Evolutionary conservation across 2,113 vertebrate species (phyloP).

Genomic region (Barbus barbus): DNA sequence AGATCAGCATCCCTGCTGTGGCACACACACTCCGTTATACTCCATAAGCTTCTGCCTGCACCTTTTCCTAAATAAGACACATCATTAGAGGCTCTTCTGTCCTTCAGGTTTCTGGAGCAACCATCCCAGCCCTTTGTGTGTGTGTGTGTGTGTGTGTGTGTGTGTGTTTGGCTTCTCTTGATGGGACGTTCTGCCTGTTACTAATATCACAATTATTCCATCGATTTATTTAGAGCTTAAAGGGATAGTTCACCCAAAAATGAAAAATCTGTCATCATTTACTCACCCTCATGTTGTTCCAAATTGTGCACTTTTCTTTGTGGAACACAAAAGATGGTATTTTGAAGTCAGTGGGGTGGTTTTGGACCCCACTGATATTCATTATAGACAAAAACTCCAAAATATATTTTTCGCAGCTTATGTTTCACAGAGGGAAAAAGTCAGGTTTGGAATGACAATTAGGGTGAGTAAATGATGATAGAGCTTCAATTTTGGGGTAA

Average conservation of each 20-base stretch:
- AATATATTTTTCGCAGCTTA: not conserved
- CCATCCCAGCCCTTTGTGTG: not conserved
- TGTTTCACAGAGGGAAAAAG: not conserved
- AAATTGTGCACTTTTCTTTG: not conserved
- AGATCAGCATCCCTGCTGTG: constrained; percentile 40
- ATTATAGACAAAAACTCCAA: not conserved
- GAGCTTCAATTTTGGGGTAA: not conserved
- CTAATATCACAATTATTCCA: constrained; percentile 22
- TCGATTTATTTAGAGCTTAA: constrained; percentile 17
- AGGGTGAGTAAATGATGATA: not conserved
- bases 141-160: constrained; percentile 1
- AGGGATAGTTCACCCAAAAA: not conserved
- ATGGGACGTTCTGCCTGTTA: not conserved
- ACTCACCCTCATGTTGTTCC: not conserved
- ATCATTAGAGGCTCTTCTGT: constrained; percentile 55
- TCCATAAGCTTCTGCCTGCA: constrained; percentile 47
- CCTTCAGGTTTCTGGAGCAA: constrained; percentile 32
- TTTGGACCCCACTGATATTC: not conserved
- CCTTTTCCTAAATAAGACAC: constrained; percentile 55
- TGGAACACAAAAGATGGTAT: not conserved
- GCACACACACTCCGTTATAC: constrained; percentile 45
- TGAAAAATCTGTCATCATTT: not conserved
- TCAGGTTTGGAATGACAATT: not conserved
- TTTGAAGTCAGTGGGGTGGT: not conserved
- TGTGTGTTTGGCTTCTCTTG: constrained; percentile 11